Evolutionary conservation across 2,888 invertebrate genomes (phyloP).

Genomic region (Aethes cnicana): DNA sequence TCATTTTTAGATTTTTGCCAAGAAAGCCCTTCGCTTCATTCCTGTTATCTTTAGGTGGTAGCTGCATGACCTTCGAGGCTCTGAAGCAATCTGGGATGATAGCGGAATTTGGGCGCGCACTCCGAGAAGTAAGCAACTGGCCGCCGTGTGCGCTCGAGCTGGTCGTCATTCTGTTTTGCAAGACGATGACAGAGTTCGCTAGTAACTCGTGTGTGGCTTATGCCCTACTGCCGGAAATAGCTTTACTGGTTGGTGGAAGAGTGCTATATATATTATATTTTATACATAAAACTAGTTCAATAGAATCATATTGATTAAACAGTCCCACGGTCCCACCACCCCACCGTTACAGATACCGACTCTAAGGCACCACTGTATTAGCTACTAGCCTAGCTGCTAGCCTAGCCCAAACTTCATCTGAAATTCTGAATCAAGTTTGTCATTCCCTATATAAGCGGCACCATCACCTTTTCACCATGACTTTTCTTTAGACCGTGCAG

Average conservation of each 20-base stretch:
- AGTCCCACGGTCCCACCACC: too few species aligned
- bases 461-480: too few species aligned
- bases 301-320: too few species aligned
- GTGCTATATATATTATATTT: not conserved
- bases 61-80: conserved; percentile 53
- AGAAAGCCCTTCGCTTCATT: too few species aligned
- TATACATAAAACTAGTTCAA: too few species aligned
- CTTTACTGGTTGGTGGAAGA: conserved; percentile 51
- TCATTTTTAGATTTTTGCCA: too few species aligned
- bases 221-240: conserved; percentile 51
- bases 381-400: too few species aligned
- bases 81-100: conserved; percentile 57
- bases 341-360: too few species aligned
- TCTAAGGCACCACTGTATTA: too few species aligned
- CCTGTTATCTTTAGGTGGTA: conserved; percentile 45
- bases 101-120: conserved; percentile 51
- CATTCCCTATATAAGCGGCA: too few species aligned
- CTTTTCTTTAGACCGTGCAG: conserved; percentile 47
- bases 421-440: too few species aligned
- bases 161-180: conserved; percentile 53
- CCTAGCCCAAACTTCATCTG: too few species aligned
- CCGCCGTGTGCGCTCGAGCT: conserved; percentile 48
- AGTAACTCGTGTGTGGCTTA: conserved; percentile 50
- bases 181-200: conserved; percentile 58
- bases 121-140: conserved; percentile 47